Evolutionary conservation across 2,113 vertebrate genomes (phyloP).

Genomic region (Eidolon helvum): DNA sequence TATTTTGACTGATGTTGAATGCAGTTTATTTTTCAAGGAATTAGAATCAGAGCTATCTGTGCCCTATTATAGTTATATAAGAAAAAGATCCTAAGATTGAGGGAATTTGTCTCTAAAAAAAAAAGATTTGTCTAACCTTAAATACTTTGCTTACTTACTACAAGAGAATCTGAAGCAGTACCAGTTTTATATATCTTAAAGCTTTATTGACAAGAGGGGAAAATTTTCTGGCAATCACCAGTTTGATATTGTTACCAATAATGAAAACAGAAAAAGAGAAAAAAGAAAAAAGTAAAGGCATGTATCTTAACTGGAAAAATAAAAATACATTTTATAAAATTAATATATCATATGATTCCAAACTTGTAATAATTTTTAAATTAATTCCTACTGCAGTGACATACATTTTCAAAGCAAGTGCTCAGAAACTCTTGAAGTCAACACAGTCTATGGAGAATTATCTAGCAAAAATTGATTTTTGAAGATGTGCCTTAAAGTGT

Average conservation of each 20-base stretch:
- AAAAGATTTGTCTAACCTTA: background rate
- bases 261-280: background rate
- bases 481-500: constrained; percentile 10
- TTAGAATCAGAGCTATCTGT: background rate
- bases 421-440: constrained; percentile 44
- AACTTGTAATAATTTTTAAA: background rate
- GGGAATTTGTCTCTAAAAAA: background rate
- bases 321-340: constrained; percentile 10
- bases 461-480: constrained; percentile 45
- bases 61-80: background rate
- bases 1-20: background rate
- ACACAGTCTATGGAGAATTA: constrained; percentile 41
- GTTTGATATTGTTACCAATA: background rate
- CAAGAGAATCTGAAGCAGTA: background rate
- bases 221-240: background rate
- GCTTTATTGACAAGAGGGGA: background rate
- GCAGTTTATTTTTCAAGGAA: background rate
- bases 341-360: background rate
- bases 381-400: background rate
- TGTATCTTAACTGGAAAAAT: background rate
- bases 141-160: background rate
- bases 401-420: constrained; percentile 15
- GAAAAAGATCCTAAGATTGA: background rate
- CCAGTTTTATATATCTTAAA: background rate
- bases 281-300: background rate